Conservation (phyloP, 2,888 invertebrate genomes). For the Gymnocheta viridis region DNA sequence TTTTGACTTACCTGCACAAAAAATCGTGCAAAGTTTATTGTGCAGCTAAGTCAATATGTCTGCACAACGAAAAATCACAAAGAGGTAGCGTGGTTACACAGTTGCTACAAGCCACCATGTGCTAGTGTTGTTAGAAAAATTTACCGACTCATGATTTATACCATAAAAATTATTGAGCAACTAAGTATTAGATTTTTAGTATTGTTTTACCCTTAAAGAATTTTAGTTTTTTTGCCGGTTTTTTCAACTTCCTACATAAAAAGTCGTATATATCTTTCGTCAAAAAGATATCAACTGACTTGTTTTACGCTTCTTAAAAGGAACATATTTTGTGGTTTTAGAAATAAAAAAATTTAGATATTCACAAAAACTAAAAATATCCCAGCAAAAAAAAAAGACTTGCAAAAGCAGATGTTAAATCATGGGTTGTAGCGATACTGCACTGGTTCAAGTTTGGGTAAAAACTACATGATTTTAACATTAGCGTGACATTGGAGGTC, state of each 20-base stretch:
- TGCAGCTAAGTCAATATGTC: no score
- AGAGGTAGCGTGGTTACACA: background rate
- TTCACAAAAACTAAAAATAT: background rate
- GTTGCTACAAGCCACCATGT: background rate
- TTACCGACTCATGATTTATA: background rate
- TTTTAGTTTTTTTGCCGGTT: background rate
- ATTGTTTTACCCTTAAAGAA: background rate
- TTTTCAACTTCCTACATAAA: background rate
- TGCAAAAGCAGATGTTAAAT: no score
- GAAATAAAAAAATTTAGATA: constrained; percentile 2
- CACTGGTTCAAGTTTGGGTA: no score
- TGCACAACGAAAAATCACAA: background rate
- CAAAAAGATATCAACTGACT: no score
- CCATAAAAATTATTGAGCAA: background rate
- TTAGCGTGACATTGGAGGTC: no score
- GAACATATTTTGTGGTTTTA: background rate
- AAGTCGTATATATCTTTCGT: background rate
- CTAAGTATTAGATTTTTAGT: background rate
- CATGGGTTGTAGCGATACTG: no score
- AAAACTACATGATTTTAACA: no score
- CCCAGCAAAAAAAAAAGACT: no score
- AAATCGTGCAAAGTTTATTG: no score
- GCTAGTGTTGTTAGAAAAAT: background rate
- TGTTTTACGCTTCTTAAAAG: constrained; percentile 15
- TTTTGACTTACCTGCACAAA: no score